phyloP scores from a whole-genome alignment of 2,797 vertebrate species.

The Anguilla megastoma region DNA sequence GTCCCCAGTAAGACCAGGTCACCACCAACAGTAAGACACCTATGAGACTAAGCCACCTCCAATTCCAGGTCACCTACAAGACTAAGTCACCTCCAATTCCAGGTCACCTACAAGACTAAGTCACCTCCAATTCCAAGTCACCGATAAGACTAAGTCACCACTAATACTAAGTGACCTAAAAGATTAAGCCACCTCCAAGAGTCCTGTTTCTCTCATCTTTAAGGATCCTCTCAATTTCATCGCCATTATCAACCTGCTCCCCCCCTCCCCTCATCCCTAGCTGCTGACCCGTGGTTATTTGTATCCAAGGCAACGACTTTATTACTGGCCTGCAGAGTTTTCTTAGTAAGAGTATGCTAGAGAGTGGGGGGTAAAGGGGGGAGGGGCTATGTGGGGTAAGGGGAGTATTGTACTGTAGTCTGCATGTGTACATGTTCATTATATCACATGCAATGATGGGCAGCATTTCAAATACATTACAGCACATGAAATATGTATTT shows the following conservation, averaged over 20 bases:
- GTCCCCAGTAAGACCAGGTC: not conserved
- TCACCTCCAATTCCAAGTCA: no score
- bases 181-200: no score
- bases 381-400: not conserved
- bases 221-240: not conserved
- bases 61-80: no score
- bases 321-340: conserved; percentile 9
- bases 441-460: not conserved
- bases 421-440: not conserved
- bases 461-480: not conserved
- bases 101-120: no score
- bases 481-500: not conserved
- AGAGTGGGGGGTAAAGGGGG: not conserved
- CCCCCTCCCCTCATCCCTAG: not conserved
- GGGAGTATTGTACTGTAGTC: not conserved
- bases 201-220: not conserved
- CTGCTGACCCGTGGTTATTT: not conserved
- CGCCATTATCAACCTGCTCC: not conserved
- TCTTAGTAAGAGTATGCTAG: not conserved
- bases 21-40: no score
- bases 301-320: conserved; percentile 20
- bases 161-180: no score
- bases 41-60: no score
- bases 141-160: no score
- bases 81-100: no score